Conservation (phyloP, 1,140 invertebrate genomes). For the Epicauta chinensis region DNA sequence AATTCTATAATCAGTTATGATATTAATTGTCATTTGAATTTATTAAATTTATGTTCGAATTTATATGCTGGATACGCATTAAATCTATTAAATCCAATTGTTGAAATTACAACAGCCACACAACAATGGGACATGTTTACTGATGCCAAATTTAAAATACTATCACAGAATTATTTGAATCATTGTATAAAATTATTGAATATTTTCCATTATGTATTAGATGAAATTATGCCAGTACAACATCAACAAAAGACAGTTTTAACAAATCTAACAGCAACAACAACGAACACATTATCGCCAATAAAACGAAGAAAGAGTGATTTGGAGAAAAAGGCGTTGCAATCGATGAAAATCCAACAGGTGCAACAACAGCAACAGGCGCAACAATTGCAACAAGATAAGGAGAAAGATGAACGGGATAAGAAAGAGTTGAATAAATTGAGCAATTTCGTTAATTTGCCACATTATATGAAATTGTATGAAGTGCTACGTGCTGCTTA, state of each 20-base stretch:
- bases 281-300: constrained; percentile 44
- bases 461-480: constrained; percentile 73
- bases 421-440: constrained; percentile 45
- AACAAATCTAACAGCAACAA: constrained; percentile 42
- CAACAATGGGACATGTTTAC: constrained; percentile 51
- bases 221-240: constrained; percentile 59
- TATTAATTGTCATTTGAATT: constrained; percentile 55
- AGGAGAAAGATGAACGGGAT: constrained; percentile 34
- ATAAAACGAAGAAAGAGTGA: constrained; percentile 46
- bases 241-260: constrained; percentile 51
- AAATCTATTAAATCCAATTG: constrained; percentile 6
- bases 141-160: constrained; percentile 42
- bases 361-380: constrained; percentile 21
- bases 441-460: constrained; percentile 59
- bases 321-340: constrained; percentile 26
- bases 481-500: constrained; percentile 68
- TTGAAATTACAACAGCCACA: constrained; percentile 1
- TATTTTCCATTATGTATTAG: constrained; percentile 68
- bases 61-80: constrained; percentile 51
- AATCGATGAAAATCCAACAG: constrained; percentile 7
- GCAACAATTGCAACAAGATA: constrained; percentile 17
- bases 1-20: constrained; percentile 56
- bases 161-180: constrained; percentile 56
- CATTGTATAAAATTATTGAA: constrained; percentile 66
- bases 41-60: constrained; percentile 58